A percentile compares a stretch with the other conserved stretches of the same genome.
Evolutionary conservation across 2,888 invertebrate genomes (phyloP).

Genomic region (Molorchus minor): DNA sequence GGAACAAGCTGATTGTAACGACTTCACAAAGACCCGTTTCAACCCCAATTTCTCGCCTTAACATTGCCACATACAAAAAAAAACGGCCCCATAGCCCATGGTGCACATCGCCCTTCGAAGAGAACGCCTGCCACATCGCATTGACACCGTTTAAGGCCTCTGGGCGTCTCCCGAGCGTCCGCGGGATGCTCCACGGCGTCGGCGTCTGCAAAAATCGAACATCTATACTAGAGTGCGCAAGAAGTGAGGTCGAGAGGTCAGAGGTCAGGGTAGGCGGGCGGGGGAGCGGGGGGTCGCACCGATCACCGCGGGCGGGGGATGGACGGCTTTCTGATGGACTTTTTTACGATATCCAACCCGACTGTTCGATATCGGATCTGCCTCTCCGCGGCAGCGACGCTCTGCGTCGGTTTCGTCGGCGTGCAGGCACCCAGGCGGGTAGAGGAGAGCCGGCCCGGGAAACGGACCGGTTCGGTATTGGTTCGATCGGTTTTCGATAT

Average conservation of each 20-base stretch:
- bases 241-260: slow-evolving; percentile 53
- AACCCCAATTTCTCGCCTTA: too few relatives aligned
- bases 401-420: slow-evolving; percentile 32
- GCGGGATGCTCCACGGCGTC: slow-evolving; percentile 51
- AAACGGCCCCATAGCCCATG: not conserved
- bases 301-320: slow-evolving; percentile 51
- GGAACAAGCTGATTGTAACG: too few relatives aligned
- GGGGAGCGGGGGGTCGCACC: slow-evolving; percentile 48
- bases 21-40: too few relatives aligned
- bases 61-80: too few relatives aligned
- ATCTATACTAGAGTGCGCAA: slow-evolving; percentile 61
- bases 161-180: slow-evolving; percentile 39
- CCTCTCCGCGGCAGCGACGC: slow-evolving; percentile 44
- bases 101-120: slow-evolving; percentile 3
- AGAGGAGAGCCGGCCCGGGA: slow-evolving; percentile 17
- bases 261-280: slow-evolving; percentile 48
- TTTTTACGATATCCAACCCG: slow-evolving; percentile 61
- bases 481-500: slow-evolving; percentile 43
- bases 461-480: slow-evolving; percentile 36
- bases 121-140: slow-evolving; percentile 20
- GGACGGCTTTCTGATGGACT: slow-evolving; percentile 53
- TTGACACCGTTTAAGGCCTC: slow-evolving; percentile 32
- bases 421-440: slow-evolving; percentile 15
- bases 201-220: slow-evolving; percentile 63
- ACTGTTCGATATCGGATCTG: slow-evolving; percentile 56